These are phyloP conservation scores for Hyphantria cunea DNA, from an alignment of 1,140 invertebrate species.

Conservation along the genomic window DNA sequence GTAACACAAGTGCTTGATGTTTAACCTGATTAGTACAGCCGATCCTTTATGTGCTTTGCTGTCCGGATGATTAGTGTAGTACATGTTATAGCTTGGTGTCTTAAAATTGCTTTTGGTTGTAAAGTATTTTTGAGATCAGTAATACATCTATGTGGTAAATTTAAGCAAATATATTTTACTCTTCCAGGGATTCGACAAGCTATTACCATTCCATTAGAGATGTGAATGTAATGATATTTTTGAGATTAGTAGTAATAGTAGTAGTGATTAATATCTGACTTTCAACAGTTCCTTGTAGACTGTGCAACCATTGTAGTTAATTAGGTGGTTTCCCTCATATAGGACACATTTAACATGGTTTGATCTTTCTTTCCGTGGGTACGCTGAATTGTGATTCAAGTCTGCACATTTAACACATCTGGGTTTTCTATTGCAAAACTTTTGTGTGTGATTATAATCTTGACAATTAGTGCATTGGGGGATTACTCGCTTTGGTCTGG, in stretches of 20 bases:
- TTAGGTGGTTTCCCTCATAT: background rate
- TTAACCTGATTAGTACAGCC: no score
- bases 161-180: no score
- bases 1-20: no score
- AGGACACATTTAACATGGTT: background rate
- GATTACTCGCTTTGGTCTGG: conserved; percentile 1
- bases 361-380: background rate
- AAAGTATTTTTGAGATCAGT: no score
- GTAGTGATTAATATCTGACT: background rate
- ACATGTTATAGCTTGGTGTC: no score
- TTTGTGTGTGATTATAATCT: background rate
- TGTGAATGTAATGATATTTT: no score
- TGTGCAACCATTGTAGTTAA: background rate
- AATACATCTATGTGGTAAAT: no score
- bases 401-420: background rate
- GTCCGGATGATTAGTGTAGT: no score
- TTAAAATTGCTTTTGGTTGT: no score
- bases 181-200: no score
- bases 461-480: conserved; percentile 1
- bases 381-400: background rate
- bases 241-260: conserved; percentile 1
- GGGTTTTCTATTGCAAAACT: conserved; percentile 1
- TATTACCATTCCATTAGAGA: no score
- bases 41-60: no score
- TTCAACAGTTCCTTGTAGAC: conserved; percentile 1